Conservation (phyloP, 2,797 vertebrate species). For the Chloroceryle amazona region DNA sequence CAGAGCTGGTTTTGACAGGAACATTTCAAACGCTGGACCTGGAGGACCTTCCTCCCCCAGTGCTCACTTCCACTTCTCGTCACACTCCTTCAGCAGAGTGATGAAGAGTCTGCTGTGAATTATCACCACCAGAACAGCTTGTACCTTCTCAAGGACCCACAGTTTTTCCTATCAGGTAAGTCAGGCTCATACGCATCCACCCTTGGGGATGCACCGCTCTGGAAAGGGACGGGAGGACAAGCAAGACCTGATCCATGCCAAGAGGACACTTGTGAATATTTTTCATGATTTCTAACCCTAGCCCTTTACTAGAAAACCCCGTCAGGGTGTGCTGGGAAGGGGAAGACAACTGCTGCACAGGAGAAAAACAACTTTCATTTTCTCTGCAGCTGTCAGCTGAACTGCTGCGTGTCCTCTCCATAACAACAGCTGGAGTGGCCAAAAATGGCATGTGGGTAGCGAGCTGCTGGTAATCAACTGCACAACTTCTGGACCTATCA, state of each 20-base stretch:
- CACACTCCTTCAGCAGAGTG: neutral
- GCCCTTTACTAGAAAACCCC: constrained; percentile 28
- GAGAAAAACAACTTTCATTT: constrained; percentile 29
- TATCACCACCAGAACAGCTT: neutral
- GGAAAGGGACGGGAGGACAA: neutral
- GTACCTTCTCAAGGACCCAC: rapidly evolving
- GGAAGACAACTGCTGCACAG: constrained; percentile 54
- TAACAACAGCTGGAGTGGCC: constrained; percentile 90
- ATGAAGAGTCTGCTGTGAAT: neutral
- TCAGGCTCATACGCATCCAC: neutral
- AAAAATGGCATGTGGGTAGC: constrained; percentile 27
- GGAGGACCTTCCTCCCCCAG: neutral
- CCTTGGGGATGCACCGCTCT: neutral
- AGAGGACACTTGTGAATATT: neutral
- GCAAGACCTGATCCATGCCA: neutral
- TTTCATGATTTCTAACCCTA: neutral
- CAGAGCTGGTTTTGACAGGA: neutral
- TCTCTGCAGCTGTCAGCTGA: constrained; percentile 75
- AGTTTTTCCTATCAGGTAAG: neutral
- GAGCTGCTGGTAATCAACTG: constrained; percentile 44
- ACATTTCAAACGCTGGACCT: neutral
- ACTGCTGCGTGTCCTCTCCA: constrained; percentile 73
- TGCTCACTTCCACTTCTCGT: neutral
- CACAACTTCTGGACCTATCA: constrained; percentile 49
- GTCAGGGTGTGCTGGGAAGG: neutral